These are phyloP conservation scores for Calephelis perditalis DNA, from an alignment of 2,888 invertebrate genomes.

Conservation along the genomic window DNA sequence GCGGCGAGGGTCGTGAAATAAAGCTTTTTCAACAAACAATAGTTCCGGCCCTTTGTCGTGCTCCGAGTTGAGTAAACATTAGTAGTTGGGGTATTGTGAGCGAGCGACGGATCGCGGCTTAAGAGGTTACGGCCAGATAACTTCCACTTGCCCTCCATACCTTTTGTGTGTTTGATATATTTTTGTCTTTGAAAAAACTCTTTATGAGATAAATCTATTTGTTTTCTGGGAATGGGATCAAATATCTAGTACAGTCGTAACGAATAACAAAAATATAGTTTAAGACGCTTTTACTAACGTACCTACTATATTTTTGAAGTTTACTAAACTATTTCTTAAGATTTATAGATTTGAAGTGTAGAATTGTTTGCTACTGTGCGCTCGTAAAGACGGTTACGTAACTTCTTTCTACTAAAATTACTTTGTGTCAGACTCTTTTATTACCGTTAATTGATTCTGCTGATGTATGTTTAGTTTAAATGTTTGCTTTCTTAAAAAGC, in stretches of 20 bases:
- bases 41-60: conserved; percentile 77
- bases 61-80: conserved; percentile 73
- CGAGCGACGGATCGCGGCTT: conserved; percentile 38
- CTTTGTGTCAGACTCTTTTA: too few species aligned
- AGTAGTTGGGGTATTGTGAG: conserved; percentile 69
- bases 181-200: conserved; percentile 44
- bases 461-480: too few species aligned
- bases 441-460: too few species aligned
- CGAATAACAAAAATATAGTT: neutral
- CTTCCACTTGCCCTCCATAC: conserved; percentile 60
- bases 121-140: conserved; percentile 65
- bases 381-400: too few species aligned
- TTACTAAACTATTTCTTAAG: too few species aligned
- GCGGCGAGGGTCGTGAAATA: conserved; percentile 69
- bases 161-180: conserved; percentile 65
- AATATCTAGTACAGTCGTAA: conserved; percentile 14
- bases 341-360: too few species aligned
- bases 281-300: too few species aligned
- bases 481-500: too few species aligned
- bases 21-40: conserved; percentile 78
- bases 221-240: conserved; percentile 19
- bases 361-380: too few species aligned
- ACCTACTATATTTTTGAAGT: too few species aligned
- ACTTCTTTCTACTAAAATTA: too few species aligned
- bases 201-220: conserved; percentile 30